These are phyloP conservation scores for Magallana nippona DNA, from an alignment of 2,888 invertebrate genomes.

Conservation along the genomic window DNA sequence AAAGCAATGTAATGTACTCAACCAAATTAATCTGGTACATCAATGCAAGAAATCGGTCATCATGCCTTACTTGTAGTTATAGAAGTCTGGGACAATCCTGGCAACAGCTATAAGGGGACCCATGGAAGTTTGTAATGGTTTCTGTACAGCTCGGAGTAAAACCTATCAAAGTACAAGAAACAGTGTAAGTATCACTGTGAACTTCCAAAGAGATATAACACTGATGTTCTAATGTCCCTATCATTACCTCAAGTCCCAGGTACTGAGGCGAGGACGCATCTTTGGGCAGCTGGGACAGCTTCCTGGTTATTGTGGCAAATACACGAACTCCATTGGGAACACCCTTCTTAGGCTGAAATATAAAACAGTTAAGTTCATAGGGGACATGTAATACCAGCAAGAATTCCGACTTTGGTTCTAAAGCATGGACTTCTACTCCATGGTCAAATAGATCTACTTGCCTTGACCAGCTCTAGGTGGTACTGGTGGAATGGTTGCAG, in stretches of 20 bases:
- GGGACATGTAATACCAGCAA: too few species aligned
- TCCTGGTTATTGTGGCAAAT: constrained; percentile 72
- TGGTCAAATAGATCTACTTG: constrained; percentile 46
- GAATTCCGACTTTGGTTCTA: too few species aligned
- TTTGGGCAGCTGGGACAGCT: constrained; percentile 64
- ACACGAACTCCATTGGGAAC: constrained; percentile 67
- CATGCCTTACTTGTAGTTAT: constrained; percentile 72
- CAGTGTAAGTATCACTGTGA: background rate
- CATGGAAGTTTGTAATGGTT: constrained; percentile 64
- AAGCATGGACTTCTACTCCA: too few species aligned
- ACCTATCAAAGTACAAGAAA: constrained; percentile 53
- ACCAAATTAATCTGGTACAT: background rate
- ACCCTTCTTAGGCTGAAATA: constrained; percentile 67
- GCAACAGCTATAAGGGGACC: constrained; percentile 76
- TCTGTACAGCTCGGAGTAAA: constrained; percentile 65
- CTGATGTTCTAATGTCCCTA: too few species aligned
- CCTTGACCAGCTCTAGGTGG: constrained; percentile 75
- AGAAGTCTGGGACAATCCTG: constrained; percentile 76
- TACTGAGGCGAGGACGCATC: constrained; percentile 73
- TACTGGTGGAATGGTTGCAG: constrained; percentile 78
- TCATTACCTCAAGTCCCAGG: constrained; percentile 71
- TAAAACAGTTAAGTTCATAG: background rate
- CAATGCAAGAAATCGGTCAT: background rate
- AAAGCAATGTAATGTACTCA: background rate
- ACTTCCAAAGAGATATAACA: background rate